phyloP scores from a whole-genome alignment of 2,113 vertebrate genomes.

The Tupaia chinensis region DNA sequence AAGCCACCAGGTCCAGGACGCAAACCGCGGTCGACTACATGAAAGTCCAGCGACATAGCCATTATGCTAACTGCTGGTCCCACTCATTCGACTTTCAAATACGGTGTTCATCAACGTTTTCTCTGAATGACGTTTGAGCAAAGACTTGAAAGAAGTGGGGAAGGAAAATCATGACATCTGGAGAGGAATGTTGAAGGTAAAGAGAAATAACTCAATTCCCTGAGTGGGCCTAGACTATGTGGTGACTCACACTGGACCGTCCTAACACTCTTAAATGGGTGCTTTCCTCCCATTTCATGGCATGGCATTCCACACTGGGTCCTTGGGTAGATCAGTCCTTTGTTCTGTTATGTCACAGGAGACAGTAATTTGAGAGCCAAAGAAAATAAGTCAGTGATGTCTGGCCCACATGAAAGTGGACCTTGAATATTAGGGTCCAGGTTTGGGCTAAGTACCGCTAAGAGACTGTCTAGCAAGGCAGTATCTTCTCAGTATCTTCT shows the following conservation, averaged over 20 bases:
- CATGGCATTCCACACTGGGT: slow-evolving; percentile 87
- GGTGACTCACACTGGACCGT: background rate
- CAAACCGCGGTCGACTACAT: too few species aligned
- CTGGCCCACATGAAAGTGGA: slow-evolving; percentile 91
- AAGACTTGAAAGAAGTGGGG: background rate
- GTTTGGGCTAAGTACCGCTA: slow-evolving; percentile 92
- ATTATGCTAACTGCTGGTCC: too few species aligned
- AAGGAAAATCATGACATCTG: background rate
- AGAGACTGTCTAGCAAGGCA: slow-evolving; percentile 91
- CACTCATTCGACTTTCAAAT: background rate
- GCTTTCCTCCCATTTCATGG: slow-evolving; percentile 83
- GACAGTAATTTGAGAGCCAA: slow-evolving; percentile 86
- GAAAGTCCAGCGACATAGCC: too few species aligned
- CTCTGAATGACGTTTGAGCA: background rate
- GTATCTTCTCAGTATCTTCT: slow-evolving; percentile 89
- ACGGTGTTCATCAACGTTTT: background rate
- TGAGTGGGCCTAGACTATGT: slow-evolving; percentile 84
- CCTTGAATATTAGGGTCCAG: slow-evolving; percentile 92
- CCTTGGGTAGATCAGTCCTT: slow-evolving; percentile 81
- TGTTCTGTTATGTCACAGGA: slow-evolving; percentile 43
- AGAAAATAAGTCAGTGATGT: slow-evolving; percentile 88
- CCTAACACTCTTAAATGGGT: slow-evolving; percentile 78
- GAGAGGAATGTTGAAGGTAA: background rate
- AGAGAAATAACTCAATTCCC: background rate
- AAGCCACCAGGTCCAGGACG: too few species aligned